Evolutionary conservation across 2,797 vertebrate species (phyloP), one percentile per base, ranked within the genome.

Genomic region (Helarctos malayanus): DNA sequence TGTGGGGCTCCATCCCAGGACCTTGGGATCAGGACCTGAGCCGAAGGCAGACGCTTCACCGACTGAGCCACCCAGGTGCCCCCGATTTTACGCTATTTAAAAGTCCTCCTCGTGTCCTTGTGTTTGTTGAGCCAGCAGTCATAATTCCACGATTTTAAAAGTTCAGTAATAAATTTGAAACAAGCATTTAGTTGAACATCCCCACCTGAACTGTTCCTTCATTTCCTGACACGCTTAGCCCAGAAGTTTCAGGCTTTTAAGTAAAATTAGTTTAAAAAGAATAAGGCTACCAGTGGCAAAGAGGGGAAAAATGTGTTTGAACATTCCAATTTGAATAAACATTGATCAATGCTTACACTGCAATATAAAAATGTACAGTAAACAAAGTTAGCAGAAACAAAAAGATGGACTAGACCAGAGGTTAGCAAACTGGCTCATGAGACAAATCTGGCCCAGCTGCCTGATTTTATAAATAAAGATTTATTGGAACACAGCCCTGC

Each of bases 381-480:
- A 88, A 59, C 38, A 80, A 84, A 92, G 45, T 75, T 18, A 73
- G 57, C 59, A 94, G 63, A 85, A 85, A 81, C 23, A 81, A 79
- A 89, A 76, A 41, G 52, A 78, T 19, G 59, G 4, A 56, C 56
- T 69, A 76, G 56, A 15, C 19, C 29, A 76, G 23, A 3, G 80
- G 16, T 0, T 63, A 23, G 63, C 47, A 91, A 89, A 76, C 19
- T 25, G 29, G 41, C 25, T 21, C 1, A 2, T 38, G 15, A 14
- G 78, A 19, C 29, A 82, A 82, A 59, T 69, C 18, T 71, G 21
- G 21, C 32, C 12, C 23, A 57, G 18, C 16, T 80, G 18, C 45
- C n/a, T 56, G 19, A 19, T 88, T 81, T 23, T 88, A 5, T 90
- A 71, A 80, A 84, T 82, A 76, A 71, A 95, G 54, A 80, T 59